Base-by-base conservation (phyloP, 2,797 vertebrate species). In the Lepilemur septentrionalis region DNA sequence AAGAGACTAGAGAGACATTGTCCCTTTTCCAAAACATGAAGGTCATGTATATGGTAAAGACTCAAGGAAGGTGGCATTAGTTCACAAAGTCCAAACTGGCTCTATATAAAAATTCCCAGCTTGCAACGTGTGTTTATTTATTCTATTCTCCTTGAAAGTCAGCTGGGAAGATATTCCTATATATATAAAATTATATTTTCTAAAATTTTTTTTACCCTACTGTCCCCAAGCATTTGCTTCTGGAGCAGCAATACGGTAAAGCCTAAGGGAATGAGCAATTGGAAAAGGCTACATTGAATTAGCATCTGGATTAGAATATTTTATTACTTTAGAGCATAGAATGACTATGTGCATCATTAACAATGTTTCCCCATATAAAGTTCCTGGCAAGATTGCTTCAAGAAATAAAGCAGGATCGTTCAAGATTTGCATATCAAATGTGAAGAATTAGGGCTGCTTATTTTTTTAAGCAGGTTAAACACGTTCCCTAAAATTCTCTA, bases 271-370 rank as follows among this genome's bases (percentile, higher is more conserved):
- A 61, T 55, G 35, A 93, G 73, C 76, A 61, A 63, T 67, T 50
- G 73, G 82, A 87, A 79, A 79, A 89, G 63, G 38, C 52, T 91
- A 57, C n/a, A 79, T 89, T 83, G 92, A 84, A 72, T 83, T 90
- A 88, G 72, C 90, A 57, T 90, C 65, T 80, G 46, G 67, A 50
- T 85, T 92, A 73, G 22, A 79, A 78, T 67, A 72, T 83, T 92
- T 93, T 61, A 73, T 91, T 92, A 72, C 85, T 96, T 93, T 93
- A 30, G 35, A 93, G 46, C 52, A 80, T 7, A 91, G 91, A 83
- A 61, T 93, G 65, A 89, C 80, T 97, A 57, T 72, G 81, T 79
- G 72, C n/a, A 80, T 89, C 50, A 38, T 63, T 89, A 76, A 94
- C 57, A 90, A 65, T 93, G 61, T 52, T 96, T 67, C 28, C 15